A percentile compares a stretch with the other conserved stretches of the same genome.
Evolutionary conservation across 2,113 vertebrate genomes (phyloP).

Genomic region (Clarias batrachus): DNA sequence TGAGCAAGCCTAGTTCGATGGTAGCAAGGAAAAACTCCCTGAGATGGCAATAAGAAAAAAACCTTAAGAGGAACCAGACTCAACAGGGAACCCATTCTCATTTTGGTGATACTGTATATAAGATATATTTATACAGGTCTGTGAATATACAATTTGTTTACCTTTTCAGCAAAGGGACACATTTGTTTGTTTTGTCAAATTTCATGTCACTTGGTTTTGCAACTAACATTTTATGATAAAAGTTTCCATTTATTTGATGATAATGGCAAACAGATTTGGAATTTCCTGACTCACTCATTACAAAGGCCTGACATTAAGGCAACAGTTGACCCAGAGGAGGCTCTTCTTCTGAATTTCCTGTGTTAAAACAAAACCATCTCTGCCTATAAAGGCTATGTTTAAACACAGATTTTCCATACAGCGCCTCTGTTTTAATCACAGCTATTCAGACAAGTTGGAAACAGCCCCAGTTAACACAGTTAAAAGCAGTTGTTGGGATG

Average conservation of each 20-base stretch:
- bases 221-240: conserved; percentile 20
- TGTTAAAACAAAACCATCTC: conserved; percentile 40
- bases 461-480: background rate
- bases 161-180: background rate
- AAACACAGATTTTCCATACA: conserved; percentile 44
- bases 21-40: no score
- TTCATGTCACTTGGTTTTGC: conserved; percentile 30
- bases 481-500: no score
- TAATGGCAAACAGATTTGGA: conserved; percentile 53
- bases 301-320: conserved; percentile 41
- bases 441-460: conserved; percentile 14
- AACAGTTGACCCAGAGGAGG: conserved; percentile 48
- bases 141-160: background rate
- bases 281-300: conserved; percentile 48
- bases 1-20: no score
- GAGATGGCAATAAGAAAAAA: no score
- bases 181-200: conserved; percentile 21
- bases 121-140: background rate
- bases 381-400: conserved; percentile 32
- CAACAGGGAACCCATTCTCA: no score
- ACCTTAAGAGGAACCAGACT: no score
- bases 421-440: conserved; percentile 25
- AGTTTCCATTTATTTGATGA: conserved; percentile 38
- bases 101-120: background rate
- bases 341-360: conserved; percentile 39